phyloP scores from a whole-genome alignment of 2,888 invertebrate genomes.

The Nasonia oneida region DNA sequence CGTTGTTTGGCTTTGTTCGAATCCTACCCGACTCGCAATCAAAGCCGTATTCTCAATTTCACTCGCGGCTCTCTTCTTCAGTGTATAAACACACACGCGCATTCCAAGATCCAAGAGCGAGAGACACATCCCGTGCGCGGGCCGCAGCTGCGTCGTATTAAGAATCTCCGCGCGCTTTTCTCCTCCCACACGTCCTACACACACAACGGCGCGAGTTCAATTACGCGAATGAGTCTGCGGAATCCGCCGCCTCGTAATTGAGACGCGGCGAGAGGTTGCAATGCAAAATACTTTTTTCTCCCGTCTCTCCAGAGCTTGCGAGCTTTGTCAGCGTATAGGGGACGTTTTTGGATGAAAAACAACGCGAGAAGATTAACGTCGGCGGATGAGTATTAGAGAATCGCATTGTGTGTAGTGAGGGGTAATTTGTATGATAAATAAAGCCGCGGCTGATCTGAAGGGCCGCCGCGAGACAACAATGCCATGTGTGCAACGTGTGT shows the following conservation, averaged over 20 bases:
- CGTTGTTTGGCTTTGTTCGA: too few species aligned
- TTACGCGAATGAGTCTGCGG: slow-evolving; percentile 33
- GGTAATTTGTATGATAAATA: slow-evolving; percentile 43
- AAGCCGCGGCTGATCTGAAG: slow-evolving; percentile 28
- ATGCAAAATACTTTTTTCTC: slow-evolving; percentile 20
- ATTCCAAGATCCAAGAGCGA: not conserved
- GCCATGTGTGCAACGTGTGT: slow-evolving; percentile 15
- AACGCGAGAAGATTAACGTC: not conserved
- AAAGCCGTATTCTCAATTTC: not conserved
- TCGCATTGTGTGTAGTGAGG: not conserved
- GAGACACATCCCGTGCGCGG: not conserved
- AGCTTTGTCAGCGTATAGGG: not conserved
- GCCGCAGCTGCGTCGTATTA: not conserved
- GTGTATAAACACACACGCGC: not conserved
- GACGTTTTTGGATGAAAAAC: not conserved
- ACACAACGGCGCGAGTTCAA: not conserved
- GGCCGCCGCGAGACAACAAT: slow-evolving; percentile 8
- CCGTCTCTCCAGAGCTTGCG: not conserved
- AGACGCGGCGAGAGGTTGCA: not conserved
- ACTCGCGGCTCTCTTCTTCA: not conserved
- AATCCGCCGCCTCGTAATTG: slow-evolving; percentile 25
- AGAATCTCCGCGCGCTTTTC: slow-evolving; percentile 25
- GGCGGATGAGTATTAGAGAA: slow-evolving; percentile 29
- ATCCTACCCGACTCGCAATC: not conserved
- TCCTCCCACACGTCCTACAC: not conserved